Evolutionary conservation across 2,888 invertebrate genomes (phyloP).

Genomic region (Apamea monoglypha): DNA sequence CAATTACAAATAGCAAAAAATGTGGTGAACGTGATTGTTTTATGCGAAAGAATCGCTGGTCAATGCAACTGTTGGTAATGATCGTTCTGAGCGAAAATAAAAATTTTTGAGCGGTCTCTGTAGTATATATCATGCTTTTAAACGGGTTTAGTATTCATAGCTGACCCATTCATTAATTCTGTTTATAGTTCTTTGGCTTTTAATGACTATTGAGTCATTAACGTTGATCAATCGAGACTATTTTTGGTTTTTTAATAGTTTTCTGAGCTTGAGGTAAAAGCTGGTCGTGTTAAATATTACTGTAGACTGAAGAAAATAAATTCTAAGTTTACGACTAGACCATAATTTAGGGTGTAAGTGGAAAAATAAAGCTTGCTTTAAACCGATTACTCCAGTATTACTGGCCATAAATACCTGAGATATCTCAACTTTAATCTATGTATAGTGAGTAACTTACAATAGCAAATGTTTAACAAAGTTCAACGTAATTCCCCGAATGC

Average conservation of each 20-base stretch:
- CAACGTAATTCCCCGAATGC: conserved; percentile 38
- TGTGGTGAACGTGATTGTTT: conserved; percentile 6
- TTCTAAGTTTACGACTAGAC: conserved; percentile 6
- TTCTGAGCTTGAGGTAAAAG: background rate
- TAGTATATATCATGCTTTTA: background rate
- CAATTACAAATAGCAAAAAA: conserved; percentile 41
- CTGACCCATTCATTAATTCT: conserved; percentile 37
- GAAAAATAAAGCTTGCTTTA: conserved; percentile 12
- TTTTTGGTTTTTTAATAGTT: conserved; percentile 32
- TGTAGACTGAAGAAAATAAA: background rate
- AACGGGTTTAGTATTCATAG: conserved; percentile 29
- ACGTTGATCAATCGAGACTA: conserved; percentile 34
- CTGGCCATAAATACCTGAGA: background rate
- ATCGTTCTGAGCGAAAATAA: background rate
- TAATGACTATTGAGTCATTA: conserved; percentile 33
- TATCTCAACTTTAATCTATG: conserved; percentile 25
- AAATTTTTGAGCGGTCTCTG: conserved; percentile 9
- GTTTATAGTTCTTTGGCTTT: conserved; percentile 25
- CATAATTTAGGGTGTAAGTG: background rate
- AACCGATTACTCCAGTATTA: conserved; percentile 17
- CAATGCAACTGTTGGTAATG: conserved; percentile 34
- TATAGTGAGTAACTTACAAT: conserved; percentile 13
- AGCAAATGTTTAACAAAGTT: background rate
- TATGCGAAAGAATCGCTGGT: conserved; percentile 21
- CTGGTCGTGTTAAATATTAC: background rate